phyloP scores from a whole-genome alignment of 2,888 invertebrate species.

The Cremastobaeus sp. region DNA sequence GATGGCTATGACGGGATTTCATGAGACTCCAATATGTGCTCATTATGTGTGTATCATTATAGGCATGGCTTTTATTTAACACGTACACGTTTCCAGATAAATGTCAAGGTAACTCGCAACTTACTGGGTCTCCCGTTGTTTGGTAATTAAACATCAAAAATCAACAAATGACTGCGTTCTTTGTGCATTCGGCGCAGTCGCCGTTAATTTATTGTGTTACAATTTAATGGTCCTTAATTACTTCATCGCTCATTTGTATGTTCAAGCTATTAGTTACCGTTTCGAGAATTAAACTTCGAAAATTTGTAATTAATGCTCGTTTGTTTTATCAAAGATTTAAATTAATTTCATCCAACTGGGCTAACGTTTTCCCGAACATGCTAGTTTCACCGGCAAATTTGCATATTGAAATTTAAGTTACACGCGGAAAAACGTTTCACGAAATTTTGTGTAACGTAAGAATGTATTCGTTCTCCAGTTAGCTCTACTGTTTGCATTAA shows the following conservation, averaged over 20 bases:
- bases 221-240: too few relatives aligned
- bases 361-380: background rate
- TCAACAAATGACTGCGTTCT: slow-evolving; percentile 8
- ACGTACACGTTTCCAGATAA: slow-evolving; percentile 71
- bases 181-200: too few relatives aligned
- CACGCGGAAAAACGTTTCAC: slow-evolving; percentile 2
- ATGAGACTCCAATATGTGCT: slow-evolving; percentile 61
- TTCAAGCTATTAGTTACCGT: too few relatives aligned
- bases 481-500: too few relatives aligned
- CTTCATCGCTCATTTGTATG: too few relatives aligned
- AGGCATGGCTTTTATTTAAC: slow-evolving; percentile 70
- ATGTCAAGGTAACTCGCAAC: slow-evolving; percentile 72
- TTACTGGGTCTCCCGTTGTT: slow-evolving; percentile 64
- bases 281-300: too few relatives aligned
- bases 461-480: too few relatives aligned
- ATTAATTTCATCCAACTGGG: slow-evolving; percentile 13
- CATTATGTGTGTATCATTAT: slow-evolving; percentile 70
- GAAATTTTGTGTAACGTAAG: slow-evolving; percentile 6
- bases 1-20: slow-evolving; percentile 49
- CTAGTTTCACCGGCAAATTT: slow-evolving; percentile 27
- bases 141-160: slow-evolving; percentile 68
- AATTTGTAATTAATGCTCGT: background rate
- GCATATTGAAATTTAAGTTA: slow-evolving; percentile 30
- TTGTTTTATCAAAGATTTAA: slow-evolving; percentile 1
- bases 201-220: too few relatives aligned